Evolutionary conservation across 2,888 invertebrate genomes (phyloP).

Genomic region (Lasioglossum figueresi): DNA sequence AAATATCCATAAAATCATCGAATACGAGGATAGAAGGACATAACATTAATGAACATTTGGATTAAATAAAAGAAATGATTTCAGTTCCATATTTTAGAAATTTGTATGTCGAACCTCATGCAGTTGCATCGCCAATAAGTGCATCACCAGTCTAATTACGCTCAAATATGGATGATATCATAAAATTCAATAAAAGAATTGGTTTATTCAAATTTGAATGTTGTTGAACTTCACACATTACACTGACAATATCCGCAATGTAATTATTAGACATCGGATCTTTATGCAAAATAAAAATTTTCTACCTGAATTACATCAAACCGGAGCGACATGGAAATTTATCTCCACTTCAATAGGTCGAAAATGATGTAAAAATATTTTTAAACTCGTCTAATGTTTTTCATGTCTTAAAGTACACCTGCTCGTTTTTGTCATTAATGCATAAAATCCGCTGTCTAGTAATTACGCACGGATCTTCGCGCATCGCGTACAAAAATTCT

Average conservation of each 20-base stretch:
- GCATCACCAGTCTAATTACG: too few relatives aligned
- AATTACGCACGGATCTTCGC: neutral
- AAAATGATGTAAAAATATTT: too few relatives aligned
- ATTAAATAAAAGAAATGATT: constrained; percentile 1
- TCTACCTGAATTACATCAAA: too few relatives aligned
- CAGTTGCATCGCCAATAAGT: neutral
- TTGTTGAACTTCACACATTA: neutral
- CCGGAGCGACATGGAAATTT: too few relatives aligned
- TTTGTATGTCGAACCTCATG: neutral
- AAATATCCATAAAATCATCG: neutral
- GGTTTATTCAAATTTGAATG: neutral
- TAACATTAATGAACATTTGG: neutral
- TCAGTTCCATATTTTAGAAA: neutral
- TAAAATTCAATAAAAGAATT: too few relatives aligned
- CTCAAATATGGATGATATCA: too few relatives aligned
- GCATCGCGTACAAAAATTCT: neutral
- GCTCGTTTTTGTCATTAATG: too few relatives aligned
- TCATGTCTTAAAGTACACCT: too few relatives aligned
- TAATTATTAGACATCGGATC: neutral
- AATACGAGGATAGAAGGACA: neutral
- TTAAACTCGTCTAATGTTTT: too few relatives aligned
- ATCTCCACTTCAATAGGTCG: too few relatives aligned
- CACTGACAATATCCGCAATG: neutral
- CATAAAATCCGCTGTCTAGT: too few relatives aligned
- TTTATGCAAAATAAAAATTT: too few relatives aligned